These are phyloP conservation scores for Bothrops jararaca DNA, from an alignment of 2,113 vertebrate species.

Conservation along the genomic window DNA sequence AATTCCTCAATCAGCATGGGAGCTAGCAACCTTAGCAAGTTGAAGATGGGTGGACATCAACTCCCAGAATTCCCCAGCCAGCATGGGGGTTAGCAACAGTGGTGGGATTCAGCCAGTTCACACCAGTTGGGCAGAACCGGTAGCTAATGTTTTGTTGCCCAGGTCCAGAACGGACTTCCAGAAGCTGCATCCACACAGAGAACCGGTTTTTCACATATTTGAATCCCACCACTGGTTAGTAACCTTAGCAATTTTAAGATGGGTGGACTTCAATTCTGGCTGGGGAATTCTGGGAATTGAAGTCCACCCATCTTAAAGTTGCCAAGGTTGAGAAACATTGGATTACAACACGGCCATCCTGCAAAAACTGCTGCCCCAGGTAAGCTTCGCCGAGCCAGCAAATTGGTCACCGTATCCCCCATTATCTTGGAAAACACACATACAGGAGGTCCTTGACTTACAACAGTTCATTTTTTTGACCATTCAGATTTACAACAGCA, in stretches of 20 bases:
- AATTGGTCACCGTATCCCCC: no score
- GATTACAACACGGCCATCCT: background rate
- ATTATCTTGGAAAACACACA: no score
- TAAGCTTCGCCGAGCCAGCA: background rate
- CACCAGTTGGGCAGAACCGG: no score
- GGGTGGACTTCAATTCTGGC: background rate
- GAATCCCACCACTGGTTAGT: no score
- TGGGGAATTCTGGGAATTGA: background rate
- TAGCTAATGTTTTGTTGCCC: no score
- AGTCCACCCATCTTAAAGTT: background rate
- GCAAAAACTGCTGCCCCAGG: background rate
- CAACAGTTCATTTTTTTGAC: background rate
- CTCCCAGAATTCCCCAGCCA: no score
- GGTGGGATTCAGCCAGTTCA: no score
- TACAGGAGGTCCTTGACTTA: background rate
- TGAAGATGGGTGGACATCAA: background rate
- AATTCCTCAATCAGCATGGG: background rate
- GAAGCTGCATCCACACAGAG: no score
- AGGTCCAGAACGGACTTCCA: no score
- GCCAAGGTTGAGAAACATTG: background rate
- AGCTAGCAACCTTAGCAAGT: fast-evolving
- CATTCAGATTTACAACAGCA: background rate
- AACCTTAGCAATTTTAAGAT: no score
- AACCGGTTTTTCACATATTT: no score
- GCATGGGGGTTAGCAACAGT: no score